Conservation (phyloP, 1,140 invertebrate species). For the Nixonia krombeini region DNA sequence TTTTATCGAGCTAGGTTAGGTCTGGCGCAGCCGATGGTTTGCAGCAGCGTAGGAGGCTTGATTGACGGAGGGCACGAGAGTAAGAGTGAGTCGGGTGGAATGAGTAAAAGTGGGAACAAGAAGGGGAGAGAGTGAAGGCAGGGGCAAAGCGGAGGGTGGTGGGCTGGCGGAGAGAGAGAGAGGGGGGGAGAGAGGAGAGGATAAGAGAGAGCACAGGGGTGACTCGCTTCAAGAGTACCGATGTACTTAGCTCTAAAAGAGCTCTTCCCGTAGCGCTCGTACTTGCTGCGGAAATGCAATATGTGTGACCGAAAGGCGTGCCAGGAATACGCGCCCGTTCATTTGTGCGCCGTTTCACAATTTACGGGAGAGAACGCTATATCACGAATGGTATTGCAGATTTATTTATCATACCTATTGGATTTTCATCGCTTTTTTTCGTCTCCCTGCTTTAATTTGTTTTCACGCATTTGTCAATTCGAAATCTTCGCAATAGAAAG, state of each 20-base stretch:
- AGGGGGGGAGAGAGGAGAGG: neutral
- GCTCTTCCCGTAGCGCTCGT: constrained; percentile 1
- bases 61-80: constrained; percentile 13
- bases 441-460: no score
- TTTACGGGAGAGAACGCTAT: neutral
- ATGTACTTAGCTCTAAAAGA: constrained; percentile 42
- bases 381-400: no score
- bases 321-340: constrained; percentile 10
- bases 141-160: neutral
- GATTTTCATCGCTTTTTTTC: no score
- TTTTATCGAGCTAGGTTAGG: constrained; percentile 22
- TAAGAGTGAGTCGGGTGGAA: constrained; percentile 4
- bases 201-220: constrained; percentile 12
- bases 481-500: no score
- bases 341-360: neutral
- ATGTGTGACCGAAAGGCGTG: constrained; percentile 29
- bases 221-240: constrained; percentile 10
- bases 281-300: constrained; percentile 45
- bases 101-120: neutral
- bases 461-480: no score
- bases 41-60: neutral
- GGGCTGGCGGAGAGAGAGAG: constrained; percentile 8
- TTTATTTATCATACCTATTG: constrained; percentile 1
- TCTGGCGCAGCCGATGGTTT: no score
- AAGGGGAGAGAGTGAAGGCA: neutral